phyloP scores from a whole-genome alignment of 2,113 vertebrate species.

The Pelusios castaneus region DNA sequence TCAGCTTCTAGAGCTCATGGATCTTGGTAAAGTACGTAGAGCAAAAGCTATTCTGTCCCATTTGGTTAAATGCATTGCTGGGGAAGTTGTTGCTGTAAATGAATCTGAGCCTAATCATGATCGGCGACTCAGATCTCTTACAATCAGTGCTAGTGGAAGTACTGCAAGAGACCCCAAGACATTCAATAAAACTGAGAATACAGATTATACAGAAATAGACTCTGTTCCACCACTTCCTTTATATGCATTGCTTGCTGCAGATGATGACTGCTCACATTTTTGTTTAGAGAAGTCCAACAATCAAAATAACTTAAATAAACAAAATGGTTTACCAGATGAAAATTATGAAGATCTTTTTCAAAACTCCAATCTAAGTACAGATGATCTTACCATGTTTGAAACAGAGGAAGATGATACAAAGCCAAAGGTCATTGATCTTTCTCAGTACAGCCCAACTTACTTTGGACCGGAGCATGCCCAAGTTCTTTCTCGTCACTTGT shows the following conservation, averaged over 20 bases:
- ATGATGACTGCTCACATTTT: constrained; percentile 83
- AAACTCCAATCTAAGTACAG: constrained; percentile 58
- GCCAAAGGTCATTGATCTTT: constrained; percentile 91
- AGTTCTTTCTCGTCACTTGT: constrained; percentile 93
- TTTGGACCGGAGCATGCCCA: constrained; percentile 96
- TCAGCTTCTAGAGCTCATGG: constrained; percentile 96
- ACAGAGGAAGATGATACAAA: constrained; percentile 80
- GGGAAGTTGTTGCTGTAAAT: constrained; percentile 91
- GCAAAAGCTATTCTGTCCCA: constrained; percentile 97
- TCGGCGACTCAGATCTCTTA: constrained; percentile 88
- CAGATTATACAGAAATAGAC: constrained; percentile 95
- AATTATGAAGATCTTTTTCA: constrained; percentile 94
- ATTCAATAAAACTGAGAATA: constrained; percentile 87
- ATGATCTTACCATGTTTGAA: constrained; percentile 81
- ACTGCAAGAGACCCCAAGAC: constrained; percentile 89
- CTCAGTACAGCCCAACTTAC: constrained; percentile 91
- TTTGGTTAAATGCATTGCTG: constrained; percentile 96
- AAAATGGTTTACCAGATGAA: constrained; percentile 78
- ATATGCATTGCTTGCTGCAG: constrained; percentile 92
- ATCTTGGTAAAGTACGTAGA: constrained; percentile 93
- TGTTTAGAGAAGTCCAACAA: constrained; percentile 82
- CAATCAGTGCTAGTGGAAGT: constrained; percentile 94
- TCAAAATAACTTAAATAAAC: constrained; percentile 78
- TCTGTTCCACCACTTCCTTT: constrained; percentile 94
- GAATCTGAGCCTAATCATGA: constrained; percentile 83